Evolutionary conservation across 2,113 vertebrate genomes (phyloP).

Genomic region (Oncorhynchus tshawytscha): DNA sequence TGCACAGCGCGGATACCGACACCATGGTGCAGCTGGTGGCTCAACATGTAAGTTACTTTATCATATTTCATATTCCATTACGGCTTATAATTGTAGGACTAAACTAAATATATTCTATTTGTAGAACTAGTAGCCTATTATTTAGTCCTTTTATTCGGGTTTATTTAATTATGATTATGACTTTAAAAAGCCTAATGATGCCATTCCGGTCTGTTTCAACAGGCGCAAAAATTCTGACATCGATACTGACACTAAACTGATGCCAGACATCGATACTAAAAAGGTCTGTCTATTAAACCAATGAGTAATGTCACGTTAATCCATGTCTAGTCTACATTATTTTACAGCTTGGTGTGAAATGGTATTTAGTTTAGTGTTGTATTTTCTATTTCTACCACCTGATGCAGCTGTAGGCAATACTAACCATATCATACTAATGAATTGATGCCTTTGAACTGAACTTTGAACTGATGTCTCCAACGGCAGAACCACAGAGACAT

Average conservation of each 20-base stretch:
- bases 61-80: background rate
- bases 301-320: no score
- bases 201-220: background rate
- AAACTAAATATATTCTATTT: background rate
- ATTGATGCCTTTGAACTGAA: no score
- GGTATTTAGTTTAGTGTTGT: no score
- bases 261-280: constrained; percentile 21
- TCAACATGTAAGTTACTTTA: background rate
- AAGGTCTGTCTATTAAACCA: constrained; percentile 4
- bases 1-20: constrained; percentile 43
- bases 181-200: no score
- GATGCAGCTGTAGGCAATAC: no score
- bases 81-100: background rate
- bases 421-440: no score
- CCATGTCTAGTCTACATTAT: no score
- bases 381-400: no score
- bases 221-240: constrained; percentile 47
- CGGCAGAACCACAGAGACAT: constrained; percentile 13
- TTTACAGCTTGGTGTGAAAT: background rate
- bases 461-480: no score
- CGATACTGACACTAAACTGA: constrained; percentile 46
- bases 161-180: background rate
- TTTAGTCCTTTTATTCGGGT: background rate
- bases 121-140: background rate
- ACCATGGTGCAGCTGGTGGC: constrained; percentile 20